Evolutionary conservation across 2,113 vertebrate genomes (phyloP).

Genomic region (Macaca mulatta): DNA sequence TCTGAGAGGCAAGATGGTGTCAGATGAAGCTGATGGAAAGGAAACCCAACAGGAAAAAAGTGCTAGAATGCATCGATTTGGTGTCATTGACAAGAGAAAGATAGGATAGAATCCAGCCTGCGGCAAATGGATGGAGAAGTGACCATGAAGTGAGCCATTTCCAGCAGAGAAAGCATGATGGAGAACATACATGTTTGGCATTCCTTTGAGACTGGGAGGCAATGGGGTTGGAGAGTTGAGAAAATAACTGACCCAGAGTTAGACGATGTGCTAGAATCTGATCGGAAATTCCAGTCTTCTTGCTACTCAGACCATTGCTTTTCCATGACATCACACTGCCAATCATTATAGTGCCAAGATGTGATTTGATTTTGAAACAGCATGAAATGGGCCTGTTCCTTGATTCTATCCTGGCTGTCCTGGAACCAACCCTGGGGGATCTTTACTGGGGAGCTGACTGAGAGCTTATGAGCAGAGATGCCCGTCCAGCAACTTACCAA

Average conservation of each 20-base stretch:
- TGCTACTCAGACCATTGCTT: background rate
- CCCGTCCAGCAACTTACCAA: background rate
- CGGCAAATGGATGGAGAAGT: accelerated
- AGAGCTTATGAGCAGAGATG: background rate
- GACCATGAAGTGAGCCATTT: background rate
- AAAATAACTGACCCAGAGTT: background rate
- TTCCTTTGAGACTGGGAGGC: background rate
- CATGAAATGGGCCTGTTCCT: background rate
- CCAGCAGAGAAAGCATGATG: background rate
- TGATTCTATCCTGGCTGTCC: background rate
- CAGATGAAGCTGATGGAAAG: background rate
- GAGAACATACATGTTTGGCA: background rate
- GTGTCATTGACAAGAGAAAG: background rate
- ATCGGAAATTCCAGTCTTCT: background rate
- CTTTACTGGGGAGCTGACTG: background rate
- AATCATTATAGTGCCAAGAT: background rate
- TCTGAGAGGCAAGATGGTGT: background rate
- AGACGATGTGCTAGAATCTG: background rate
- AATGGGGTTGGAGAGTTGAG: background rate
- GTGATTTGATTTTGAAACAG: background rate
- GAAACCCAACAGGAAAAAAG: background rate
- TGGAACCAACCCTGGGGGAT: background rate
- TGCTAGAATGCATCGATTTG: background rate
- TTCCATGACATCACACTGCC: background rate
- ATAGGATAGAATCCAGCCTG: background rate